A percentile compares a stretch with the other conserved stretches of the same genome.
Evolutionary conservation across 1,140 invertebrate genomes (phyloP).

Genomic region (Melipona quadrifasciata): DNA sequence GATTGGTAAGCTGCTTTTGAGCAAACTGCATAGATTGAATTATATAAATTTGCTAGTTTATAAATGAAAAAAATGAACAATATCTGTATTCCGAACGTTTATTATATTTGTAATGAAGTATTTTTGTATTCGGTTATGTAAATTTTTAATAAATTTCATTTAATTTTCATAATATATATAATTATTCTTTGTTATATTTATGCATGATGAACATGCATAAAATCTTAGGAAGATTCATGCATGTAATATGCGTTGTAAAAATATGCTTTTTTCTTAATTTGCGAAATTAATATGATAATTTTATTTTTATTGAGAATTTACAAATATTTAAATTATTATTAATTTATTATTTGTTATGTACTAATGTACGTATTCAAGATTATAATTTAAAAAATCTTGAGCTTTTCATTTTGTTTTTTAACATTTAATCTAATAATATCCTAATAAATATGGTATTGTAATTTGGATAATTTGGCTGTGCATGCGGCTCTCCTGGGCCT

Average conservation of each 20-base stretch:
- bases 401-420: background rate
- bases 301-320: conserved; percentile 1
- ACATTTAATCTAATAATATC: conserved; percentile 64
- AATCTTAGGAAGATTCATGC: conserved; percentile 9
- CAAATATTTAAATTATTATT: conserved; percentile 2
- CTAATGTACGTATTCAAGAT: background rate
- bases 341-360: background rate
- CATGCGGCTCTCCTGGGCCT: conserved; percentile 84
- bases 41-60: conserved; percentile 24
- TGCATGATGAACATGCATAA: conserved; percentile 28
- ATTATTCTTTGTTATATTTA: conserved; percentile 13
- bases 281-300: background rate
- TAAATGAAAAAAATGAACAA: background rate
- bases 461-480: conserved; percentile 81
- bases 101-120: conserved; percentile 1
- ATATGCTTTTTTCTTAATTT: conserved; percentile 11
- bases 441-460: conserved; percentile 66
- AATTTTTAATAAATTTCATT: conserved; percentile 9
- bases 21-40: conserved; percentile 55
- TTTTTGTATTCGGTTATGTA: background rate
- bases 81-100: conserved; percentile 27
- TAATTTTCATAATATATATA: background rate
- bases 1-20: conserved; percentile 88
- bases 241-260: conserved; percentile 1
- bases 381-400: background rate